A percentile compares a stretch with the other conserved stretches of the same genome.
phyloP scores from a whole-genome alignment of 2,113 vertebrate species.

The Vimba vimba region DNA sequence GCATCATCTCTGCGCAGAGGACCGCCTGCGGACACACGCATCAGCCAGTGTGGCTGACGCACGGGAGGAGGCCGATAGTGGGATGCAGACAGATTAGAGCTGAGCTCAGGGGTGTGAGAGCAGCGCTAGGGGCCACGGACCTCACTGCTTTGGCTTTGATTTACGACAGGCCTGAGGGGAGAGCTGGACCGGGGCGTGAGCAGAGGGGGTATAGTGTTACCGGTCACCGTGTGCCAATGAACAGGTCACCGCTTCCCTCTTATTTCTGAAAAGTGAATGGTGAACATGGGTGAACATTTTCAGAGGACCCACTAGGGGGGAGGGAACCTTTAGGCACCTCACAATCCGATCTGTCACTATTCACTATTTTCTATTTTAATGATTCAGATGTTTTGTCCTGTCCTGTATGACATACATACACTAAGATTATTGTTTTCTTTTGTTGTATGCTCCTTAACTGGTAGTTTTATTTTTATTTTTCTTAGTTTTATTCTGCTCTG shows the following conservation, averaged over 20 bases:
- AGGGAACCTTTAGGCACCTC: not conserved
- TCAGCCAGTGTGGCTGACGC: slow-evolving; percentile 32
- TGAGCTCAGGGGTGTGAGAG: slow-evolving; percentile 32
- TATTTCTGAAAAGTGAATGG: not conserved
- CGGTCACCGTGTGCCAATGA: slow-evolving; percentile 23
- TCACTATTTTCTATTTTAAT: not conserved
- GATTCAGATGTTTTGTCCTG: not conserved
- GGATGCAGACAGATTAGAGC: slow-evolving; percentile 34
- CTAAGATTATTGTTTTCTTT: no score
- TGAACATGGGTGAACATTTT: not conserved
- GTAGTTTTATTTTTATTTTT: no score
- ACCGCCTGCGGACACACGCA: slow-evolving; percentile 33
- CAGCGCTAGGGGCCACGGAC: not conserved
- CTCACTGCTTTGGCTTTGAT: slow-evolving; percentile 17
- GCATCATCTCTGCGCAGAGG: slow-evolving; percentile 31
- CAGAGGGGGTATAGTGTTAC: slow-evolving; percentile 37
- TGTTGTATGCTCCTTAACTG: no score
- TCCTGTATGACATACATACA: not conserved
- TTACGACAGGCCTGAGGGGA: slow-evolving; percentile 33
- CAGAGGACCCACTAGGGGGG: not conserved
- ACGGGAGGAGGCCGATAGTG: slow-evolving; percentile 39
- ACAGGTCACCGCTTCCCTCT: slow-evolving; percentile 11
- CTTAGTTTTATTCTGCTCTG: no score
- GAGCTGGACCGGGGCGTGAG: slow-evolving; percentile 24
- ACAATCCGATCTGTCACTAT: not conserved